phyloP scores from a whole-genome alignment of 2,797 vertebrate species.

The Hozukius guyotensis region DNA sequence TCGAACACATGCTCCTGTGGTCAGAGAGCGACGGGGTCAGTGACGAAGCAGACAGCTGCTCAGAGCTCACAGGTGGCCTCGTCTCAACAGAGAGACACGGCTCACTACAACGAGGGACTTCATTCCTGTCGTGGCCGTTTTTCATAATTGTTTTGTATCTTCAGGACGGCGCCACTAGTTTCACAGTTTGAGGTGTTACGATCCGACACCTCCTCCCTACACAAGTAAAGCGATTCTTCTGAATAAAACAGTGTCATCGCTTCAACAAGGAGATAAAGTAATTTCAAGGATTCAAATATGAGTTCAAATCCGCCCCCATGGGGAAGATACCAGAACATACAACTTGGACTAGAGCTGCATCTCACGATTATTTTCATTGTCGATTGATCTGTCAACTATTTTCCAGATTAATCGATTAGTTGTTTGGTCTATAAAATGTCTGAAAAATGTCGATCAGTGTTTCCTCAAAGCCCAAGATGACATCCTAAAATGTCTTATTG shows the following conservation, averaged over 20 bases:
- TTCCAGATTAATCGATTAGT: no score
- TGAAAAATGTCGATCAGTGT: no score
- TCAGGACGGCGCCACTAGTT: background rate
- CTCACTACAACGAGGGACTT: conserved; percentile 9
- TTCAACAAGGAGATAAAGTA: background rate
- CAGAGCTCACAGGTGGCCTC: conserved; percentile 61
- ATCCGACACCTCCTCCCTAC: background rate
- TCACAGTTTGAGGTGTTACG: background rate
- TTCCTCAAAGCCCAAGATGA: no score
- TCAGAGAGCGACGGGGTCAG: background rate
- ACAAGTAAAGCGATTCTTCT: background rate
- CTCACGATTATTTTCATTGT: no score
- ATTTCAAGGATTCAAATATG: background rate
- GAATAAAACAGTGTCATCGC: background rate
- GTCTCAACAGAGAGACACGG: conserved; percentile 2
- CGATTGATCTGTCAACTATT: background rate
- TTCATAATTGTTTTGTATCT: conserved; percentile 15
- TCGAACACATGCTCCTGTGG: conserved; percentile 16
- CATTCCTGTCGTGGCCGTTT: conserved; percentile 14
- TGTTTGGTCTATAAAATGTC: no score
- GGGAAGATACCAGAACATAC: background rate
- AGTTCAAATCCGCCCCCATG: background rate
- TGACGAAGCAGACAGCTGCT: conserved; percentile 65
- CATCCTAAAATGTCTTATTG: no score
- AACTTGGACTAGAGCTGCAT: background rate